A percentile compares a stretch with the other conserved stretches of the same genome.
These are phyloP conservation scores for Trochalopteron elliotii DNA, from an alignment of 2,113 vertebrate genomes.

Conservation along the genomic window DNA sequence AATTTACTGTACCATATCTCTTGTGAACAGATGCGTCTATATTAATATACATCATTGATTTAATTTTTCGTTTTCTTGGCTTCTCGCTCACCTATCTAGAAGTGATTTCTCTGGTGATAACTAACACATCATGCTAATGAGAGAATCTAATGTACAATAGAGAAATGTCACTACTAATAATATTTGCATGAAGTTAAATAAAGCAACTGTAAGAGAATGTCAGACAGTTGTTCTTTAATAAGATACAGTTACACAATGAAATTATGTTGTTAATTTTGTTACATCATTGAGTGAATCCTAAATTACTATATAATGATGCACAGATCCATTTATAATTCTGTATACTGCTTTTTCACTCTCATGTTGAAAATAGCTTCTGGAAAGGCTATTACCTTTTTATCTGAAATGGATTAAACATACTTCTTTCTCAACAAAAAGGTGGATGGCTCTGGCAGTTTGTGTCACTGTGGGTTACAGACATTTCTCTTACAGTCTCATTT, in stretches of 20 bases:
- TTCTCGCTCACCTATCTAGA: slow-evolving; percentile 76
- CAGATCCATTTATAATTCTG: slow-evolving; percentile 77
- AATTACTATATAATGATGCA: slow-evolving; percentile 78
- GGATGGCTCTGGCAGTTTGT: slow-evolving; percentile 57
- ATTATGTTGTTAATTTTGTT: slow-evolving; percentile 82
- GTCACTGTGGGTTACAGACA: slow-evolving; percentile 48
- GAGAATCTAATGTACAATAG: slow-evolving; percentile 81
- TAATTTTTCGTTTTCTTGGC: slow-evolving; percentile 78
- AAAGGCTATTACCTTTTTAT: slow-evolving; percentile 65
- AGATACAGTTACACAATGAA: slow-evolving; percentile 81
- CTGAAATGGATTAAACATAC: slow-evolving; percentile 63
- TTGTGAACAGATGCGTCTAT: slow-evolving; percentile 63
- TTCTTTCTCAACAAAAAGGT: slow-evolving; percentile 58
- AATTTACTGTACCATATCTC: slow-evolving; percentile 68
- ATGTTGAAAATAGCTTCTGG: slow-evolving; percentile 56
- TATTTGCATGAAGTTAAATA: slow-evolving; percentile 83
- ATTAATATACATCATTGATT: slow-evolving; percentile 75
- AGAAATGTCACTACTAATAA: slow-evolving; percentile 85
- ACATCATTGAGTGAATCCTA: slow-evolving; percentile 81
- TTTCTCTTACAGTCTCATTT: slow-evolving; percentile 58
- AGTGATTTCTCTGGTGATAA: slow-evolving; percentile 82
- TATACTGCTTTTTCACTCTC: slow-evolving; percentile 67
- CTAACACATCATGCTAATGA: slow-evolving; percentile 81
- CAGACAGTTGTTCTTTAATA: slow-evolving; percentile 82
- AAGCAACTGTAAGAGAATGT: slow-evolving; percentile 80